These are phyloP conservation scores for Aspiorhynchus laticeps DNA, from an alignment of 2,113 vertebrate species.

Conservation along the genomic window DNA sequence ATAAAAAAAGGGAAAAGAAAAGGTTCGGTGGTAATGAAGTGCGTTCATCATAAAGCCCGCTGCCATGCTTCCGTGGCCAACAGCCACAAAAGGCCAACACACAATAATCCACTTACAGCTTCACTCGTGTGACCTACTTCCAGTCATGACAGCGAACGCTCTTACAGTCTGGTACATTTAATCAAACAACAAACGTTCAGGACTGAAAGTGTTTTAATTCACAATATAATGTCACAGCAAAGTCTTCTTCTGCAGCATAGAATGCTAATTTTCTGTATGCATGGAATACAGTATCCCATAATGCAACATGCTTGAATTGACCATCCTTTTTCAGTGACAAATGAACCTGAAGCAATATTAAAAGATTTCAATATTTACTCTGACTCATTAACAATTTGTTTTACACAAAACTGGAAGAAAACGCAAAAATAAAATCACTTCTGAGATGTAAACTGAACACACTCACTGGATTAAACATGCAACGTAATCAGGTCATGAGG, in stretches of 20 bases:
- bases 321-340: background rate
- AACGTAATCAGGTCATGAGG: too few relatives aligned
- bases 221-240: background rate
- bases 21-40: too few relatives aligned
- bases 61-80: too few relatives aligned
- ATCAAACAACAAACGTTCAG: background rate
- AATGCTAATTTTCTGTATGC: background rate
- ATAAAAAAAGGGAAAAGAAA: too few relatives aligned
- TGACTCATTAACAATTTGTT: background rate
- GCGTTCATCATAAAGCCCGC: too few relatives aligned
- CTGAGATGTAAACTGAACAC: background rate
- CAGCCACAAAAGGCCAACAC: too few relatives aligned
- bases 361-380: background rate
- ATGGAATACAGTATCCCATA: background rate
- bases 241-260: background rate
- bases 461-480: background rate
- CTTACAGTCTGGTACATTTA: background rate
- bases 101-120: background rate
- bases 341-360: background rate
- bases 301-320: background rate
- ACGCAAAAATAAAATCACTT: too few relatives aligned
- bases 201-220: background rate
- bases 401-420: background rate
- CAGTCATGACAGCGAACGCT: background rate
- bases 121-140: background rate